Conservation (phyloP, 2,113 vertebrate genomes). For the Nesoenas mayeri region DNA sequence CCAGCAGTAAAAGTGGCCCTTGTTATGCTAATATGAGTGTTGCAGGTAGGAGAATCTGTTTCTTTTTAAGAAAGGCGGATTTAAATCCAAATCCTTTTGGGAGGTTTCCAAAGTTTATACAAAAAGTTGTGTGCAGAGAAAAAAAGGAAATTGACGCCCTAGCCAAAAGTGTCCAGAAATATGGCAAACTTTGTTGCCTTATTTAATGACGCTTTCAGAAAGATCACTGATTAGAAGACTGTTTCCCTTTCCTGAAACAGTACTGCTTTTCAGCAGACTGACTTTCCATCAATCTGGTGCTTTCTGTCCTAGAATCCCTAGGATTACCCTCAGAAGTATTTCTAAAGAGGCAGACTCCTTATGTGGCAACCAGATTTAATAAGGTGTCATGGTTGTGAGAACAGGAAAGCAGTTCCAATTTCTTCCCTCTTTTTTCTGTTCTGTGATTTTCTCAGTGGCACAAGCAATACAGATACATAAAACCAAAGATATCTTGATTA, state of each 20-base stretch:
- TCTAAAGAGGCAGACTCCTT: not conserved
- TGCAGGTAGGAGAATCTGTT: not conserved
- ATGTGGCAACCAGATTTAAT: not conserved
- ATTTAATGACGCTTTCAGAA: not conserved
- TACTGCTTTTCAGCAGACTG: not conserved
- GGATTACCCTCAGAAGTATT: not conserved
- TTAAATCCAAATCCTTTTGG: not conserved
- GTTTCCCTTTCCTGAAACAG: not conserved
- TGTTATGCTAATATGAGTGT: constrained; percentile 8
- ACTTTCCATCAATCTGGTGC: not conserved
- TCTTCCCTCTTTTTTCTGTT: not conserved
- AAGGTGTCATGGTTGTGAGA: not conserved
- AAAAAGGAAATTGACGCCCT: not conserved
- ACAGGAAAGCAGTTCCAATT: not conserved
- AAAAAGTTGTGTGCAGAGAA: not conserved
- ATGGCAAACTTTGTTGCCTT: not conserved
- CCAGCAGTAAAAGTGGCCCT: not conserved
- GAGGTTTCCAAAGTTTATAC: not conserved
- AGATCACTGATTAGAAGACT: not conserved
- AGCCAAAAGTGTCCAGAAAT: not conserved
- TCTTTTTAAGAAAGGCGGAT: not conserved
- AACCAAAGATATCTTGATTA: not conserved
- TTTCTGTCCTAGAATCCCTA: not conserved
- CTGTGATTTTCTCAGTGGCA: not conserved
- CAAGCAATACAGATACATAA: not conserved